These are phyloP conservation scores for Pseudopipra pipra DNA, from an alignment of 2,113 vertebrate species.

Conservation along the genomic window DNA sequence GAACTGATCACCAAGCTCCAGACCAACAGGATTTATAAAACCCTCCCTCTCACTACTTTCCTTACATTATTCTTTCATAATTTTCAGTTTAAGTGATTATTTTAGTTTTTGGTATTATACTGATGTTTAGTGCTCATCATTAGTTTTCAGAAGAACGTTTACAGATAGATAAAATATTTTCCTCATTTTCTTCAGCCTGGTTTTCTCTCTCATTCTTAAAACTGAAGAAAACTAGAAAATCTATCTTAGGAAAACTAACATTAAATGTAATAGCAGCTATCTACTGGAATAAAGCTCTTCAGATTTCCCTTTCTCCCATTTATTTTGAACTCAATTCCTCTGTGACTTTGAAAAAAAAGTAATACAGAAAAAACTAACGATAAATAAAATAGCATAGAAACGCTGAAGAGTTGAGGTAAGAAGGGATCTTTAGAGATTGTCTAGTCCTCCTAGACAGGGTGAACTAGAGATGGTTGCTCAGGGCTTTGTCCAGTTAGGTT, in stretches of 20 bases:
- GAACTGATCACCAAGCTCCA: constrained; percentile 76
- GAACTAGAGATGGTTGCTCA: neutral
- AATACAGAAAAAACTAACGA: neutral
- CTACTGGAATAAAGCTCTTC: neutral
- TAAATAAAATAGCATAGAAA: neutral
- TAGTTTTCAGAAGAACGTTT: neutral
- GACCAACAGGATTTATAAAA: constrained; percentile 69
- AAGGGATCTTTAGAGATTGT: neutral
- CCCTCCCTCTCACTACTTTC: constrained; percentile 56
- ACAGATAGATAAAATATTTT: neutral
- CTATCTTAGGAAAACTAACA: neutral
- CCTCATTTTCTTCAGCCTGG: neutral
- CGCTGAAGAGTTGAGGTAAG: neutral
- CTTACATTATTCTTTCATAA: constrained; percentile 50
- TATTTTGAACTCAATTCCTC: neutral
- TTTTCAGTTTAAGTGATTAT: constrained; percentile 72
- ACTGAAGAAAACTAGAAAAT: neutral
- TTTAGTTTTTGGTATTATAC: constrained; percentile 66
- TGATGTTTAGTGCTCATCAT: neutral
- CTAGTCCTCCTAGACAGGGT: neutral
- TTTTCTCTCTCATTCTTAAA: neutral
- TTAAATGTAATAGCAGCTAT: neutral
- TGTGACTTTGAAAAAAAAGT: neutral
- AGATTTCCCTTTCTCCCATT: neutral
- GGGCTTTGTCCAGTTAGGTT: neutral